These are phyloP conservation scores for Hydra vulgaris DNA, from an alignment of 30 jellyfish, hydroid and myxozoan genomes.

Conservation along the genomic window DNA sequence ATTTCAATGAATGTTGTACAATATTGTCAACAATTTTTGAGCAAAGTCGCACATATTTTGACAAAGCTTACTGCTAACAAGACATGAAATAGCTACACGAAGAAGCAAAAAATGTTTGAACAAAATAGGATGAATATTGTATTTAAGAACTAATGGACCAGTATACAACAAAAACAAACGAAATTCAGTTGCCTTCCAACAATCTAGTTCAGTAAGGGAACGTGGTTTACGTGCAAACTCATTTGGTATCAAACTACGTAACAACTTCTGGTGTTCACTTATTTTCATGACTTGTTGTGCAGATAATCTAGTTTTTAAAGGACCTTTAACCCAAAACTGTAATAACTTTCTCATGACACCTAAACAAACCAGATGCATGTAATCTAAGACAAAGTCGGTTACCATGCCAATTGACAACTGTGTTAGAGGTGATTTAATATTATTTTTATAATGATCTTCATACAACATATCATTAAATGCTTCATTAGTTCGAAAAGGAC, in stretches of 20 bases:
- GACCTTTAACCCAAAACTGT: neutral
- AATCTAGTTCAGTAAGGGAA: neutral
- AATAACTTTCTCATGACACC: too few species aligned
- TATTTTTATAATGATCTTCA: too few species aligned
- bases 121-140: neutral
- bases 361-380: neutral
- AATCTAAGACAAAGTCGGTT: neutral
- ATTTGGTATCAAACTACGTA: neutral
- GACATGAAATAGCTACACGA: neutral
- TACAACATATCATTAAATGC: too few species aligned
- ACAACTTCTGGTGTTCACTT: neutral
- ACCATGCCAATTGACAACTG: too few species aligned
- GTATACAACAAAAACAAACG: neutral
- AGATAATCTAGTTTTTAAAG: neutral
- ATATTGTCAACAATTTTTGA: neutral
- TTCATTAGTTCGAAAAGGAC: too few species aligned
- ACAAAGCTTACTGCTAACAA: neutral
- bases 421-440: too few species aligned
- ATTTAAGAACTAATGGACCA: neutral
- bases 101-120: neutral
- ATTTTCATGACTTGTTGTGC: neutral
- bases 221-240: conserved; percentile 1
- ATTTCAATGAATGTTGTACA: neutral
- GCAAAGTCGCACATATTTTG: neutral
- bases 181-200: conserved; percentile 3